phyloP scores from a whole-genome alignment of 2,888 invertebrate genomes.

The Lomographa bimaculata region DNA sequence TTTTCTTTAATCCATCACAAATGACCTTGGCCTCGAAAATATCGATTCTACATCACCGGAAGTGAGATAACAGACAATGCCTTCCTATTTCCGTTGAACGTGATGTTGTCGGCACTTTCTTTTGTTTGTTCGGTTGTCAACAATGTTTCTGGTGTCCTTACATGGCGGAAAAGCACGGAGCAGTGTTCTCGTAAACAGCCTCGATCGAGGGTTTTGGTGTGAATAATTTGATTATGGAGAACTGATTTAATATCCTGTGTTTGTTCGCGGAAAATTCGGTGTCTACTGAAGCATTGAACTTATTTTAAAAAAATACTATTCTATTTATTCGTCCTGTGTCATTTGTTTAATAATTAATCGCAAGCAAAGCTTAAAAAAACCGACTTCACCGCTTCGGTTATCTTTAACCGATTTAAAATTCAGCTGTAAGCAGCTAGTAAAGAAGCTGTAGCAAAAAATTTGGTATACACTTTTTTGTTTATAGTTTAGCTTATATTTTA shows the following conservation, averaged over 20 bases:
- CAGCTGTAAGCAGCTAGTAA: no score
- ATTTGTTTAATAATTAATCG: no score
- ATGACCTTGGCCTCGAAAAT: constrained; percentile 58
- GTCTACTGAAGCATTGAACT: background rate
- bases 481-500: no score
- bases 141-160: constrained; percentile 37
- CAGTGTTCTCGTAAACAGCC: constrained; percentile 26
- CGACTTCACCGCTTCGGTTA: no score
- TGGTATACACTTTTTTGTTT: no score
- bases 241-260: constrained; percentile 31
- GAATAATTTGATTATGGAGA: constrained; percentile 29
- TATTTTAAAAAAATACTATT: no score
- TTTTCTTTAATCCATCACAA: constrained; percentile 8
- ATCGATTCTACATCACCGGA: constrained; percentile 49
- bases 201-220: constrained; percentile 22
- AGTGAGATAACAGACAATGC: constrained; percentile 49
- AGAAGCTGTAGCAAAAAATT: no score
- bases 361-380: no score
- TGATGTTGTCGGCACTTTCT: constrained; percentile 63
- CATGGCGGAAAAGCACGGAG: constrained; percentile 36
- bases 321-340: no score
- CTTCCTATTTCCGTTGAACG: constrained; percentile 67
- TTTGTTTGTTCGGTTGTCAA: constrained; percentile 38
- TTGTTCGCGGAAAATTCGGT: constrained; percentile 5
- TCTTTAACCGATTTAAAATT: no score